Percentiles rank a stretch among this genome's conserved stretches.
phyloP scores from a whole-genome alignment of 2,888 invertebrate genomes.

The Hipparchia sbordonii region DNA sequence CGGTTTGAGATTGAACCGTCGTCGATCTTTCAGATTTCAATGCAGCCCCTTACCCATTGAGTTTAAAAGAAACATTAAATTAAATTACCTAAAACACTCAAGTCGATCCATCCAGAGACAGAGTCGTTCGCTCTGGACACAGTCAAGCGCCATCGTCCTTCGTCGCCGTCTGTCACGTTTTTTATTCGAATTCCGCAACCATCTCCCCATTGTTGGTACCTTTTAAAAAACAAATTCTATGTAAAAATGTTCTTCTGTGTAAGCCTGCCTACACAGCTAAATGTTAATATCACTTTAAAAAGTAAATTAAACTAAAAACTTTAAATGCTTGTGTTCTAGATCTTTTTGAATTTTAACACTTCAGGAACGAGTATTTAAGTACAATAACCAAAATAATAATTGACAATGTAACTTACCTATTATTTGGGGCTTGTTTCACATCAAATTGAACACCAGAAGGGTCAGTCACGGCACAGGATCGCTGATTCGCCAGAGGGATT shows the following conservation, averaged over 20 bases:
- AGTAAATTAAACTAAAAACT: too few relatives aligned
- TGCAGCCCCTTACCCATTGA: too few relatives aligned
- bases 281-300: too few relatives aligned
- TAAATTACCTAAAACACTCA: slow-evolving; percentile 57
- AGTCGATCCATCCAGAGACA: slow-evolving; percentile 67
- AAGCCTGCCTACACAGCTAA: too few relatives aligned
- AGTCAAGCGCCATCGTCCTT: slow-evolving; percentile 73
- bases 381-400: too few relatives aligned
- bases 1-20: too few relatives aligned
- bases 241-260: too few relatives aligned
- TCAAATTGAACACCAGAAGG: slow-evolving; percentile 59
- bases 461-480: slow-evolving; percentile 57
- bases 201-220: slow-evolving; percentile 63
- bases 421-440: slow-evolving; percentile 52
- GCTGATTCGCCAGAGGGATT: slow-evolving; percentile 49
- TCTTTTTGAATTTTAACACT: too few relatives aligned
- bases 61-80: too few relatives aligned
- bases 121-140: slow-evolving; percentile 52
- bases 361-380: too few relatives aligned
- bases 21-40: too few relatives aligned
- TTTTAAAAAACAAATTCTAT: slow-evolving; percentile 34
- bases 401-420: slow-evolving; percentile 52
- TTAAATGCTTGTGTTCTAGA: too few relatives aligned
- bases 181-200: slow-evolving; percentile 69
- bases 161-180: slow-evolving; percentile 56